Evolutionary conservation across 2,113 vertebrate genomes (phyloP).

Genomic region (Procapra przewalskii): DNA sequence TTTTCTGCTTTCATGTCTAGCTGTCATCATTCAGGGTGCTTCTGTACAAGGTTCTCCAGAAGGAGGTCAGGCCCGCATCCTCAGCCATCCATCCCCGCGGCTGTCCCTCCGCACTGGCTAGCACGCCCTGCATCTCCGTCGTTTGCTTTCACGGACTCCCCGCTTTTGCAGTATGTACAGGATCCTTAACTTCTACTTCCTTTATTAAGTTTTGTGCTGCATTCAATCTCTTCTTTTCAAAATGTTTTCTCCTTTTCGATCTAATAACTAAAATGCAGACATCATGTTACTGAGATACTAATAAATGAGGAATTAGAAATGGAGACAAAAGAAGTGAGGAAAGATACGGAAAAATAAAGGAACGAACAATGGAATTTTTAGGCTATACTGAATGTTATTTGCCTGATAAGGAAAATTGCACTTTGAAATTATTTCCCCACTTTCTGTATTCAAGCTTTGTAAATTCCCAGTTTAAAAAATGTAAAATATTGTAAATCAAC

Average conservation of each 20-base stretch:
- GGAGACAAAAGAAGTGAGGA: background rate
- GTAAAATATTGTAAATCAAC: background rate
- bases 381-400: background rate
- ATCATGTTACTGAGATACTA: background rate
- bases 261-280: conserved; percentile 55
- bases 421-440: conserved; percentile 8
- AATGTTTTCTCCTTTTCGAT: conserved; percentile 32
- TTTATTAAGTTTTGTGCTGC: background rate
- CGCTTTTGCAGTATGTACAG: accelerated
- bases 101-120: accelerated
- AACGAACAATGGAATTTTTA: background rate
- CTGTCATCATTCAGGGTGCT: background rate
- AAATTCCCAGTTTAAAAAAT: background rate
- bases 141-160: background rate
- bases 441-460: background rate
- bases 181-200: accelerated
- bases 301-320: background rate
- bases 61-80: background rate
- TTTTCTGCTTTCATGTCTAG: background rate
- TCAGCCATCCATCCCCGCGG: accelerated
- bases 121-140: accelerated
- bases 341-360: background rate
- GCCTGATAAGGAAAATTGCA: background rate
- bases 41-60: background rate
- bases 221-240: conserved; percentile 13